phyloP scores from a whole-genome alignment of 2,113 vertebrate species.

The Rynchops niger region DNA sequence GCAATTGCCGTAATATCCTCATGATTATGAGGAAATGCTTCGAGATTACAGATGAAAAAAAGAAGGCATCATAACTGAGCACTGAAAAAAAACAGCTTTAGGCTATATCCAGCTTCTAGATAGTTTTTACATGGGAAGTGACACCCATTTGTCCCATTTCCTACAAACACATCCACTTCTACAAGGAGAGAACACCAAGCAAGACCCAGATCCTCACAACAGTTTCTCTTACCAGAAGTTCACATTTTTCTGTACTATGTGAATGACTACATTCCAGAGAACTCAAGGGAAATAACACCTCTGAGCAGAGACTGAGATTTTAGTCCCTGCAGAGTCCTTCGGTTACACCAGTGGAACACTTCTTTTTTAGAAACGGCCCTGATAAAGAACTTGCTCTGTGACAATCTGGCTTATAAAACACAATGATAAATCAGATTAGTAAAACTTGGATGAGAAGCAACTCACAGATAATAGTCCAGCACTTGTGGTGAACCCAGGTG shows the following conservation, averaged over 20 bases:
- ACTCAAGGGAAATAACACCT: neutral
- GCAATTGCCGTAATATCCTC: neutral
- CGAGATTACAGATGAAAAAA: neutral
- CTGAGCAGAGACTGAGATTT: neutral
- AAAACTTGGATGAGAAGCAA: neutral
- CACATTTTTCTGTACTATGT: fast-evolving
- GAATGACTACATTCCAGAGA: neutral
- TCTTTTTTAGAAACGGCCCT: neutral
- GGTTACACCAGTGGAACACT: neutral
- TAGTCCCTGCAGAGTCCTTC: neutral
- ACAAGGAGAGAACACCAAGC: neutral
- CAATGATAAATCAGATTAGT: neutral
- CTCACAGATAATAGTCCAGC: neutral
- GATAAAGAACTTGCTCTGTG: neutral
- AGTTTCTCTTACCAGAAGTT: neutral
- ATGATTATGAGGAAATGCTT: conserved; percentile 2
- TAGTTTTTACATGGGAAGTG: neutral
- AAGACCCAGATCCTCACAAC: neutral
- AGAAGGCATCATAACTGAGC: neutral
- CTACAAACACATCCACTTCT: neutral
- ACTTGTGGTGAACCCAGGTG: neutral
- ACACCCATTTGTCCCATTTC: neutral
- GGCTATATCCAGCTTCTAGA: neutral
- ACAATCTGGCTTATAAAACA: neutral
- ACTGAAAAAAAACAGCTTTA: neutral